A percentile compares a stretch with the other conserved stretches of the same genome.
phyloP scores from a whole-genome alignment of 2,113 vertebrate species.

The Cynoglossus semilaevis region DNA sequence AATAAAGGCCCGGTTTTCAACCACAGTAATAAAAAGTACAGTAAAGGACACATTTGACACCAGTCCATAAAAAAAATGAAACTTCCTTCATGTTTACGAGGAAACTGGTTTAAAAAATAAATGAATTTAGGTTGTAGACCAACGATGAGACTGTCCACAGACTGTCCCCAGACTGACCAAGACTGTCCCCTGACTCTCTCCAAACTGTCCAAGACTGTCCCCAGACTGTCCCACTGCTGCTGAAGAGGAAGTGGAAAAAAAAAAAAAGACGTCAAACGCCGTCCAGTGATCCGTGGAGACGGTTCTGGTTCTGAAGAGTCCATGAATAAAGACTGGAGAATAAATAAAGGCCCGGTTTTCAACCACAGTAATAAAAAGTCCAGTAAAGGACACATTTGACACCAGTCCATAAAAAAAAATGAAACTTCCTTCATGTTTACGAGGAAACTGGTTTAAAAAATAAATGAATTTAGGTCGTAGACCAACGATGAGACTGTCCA shows the following conservation, averaged over 20 bases:
- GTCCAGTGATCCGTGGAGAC: conserved; percentile 57
- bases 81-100: conserved; percentile 57
- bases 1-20: conserved; percentile 10
- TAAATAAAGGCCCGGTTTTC: conserved; percentile 1
- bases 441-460: conserved; percentile 64
- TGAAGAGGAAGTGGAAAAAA: conserved; percentile 40
- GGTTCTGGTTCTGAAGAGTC: conserved; percentile 20
- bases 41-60: conserved; percentile 63
- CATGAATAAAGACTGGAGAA: conserved; percentile 42
- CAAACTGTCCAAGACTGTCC: too few species aligned
- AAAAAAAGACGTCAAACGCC: conserved; percentile 49
- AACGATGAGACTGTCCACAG: too few species aligned
- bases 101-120: conserved; percentile 69
- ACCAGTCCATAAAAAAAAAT: conserved; percentile 59
- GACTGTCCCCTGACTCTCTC: too few species aligned
- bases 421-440: conserved; percentile 58
- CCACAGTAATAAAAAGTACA: conserved; percentile 53
- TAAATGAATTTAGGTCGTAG: too few species aligned
- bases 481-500: too few species aligned
- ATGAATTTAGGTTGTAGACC: too few species aligned
- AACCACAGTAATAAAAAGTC: conserved; percentile 50
- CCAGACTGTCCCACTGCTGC: too few species aligned
- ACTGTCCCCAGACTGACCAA: too few species aligned
- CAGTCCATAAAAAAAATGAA: conserved; percentile 59
- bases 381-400: conserved; percentile 64